Conservation (phyloP, 2,888 invertebrate species). For the Rotaria sp. region DNA sequence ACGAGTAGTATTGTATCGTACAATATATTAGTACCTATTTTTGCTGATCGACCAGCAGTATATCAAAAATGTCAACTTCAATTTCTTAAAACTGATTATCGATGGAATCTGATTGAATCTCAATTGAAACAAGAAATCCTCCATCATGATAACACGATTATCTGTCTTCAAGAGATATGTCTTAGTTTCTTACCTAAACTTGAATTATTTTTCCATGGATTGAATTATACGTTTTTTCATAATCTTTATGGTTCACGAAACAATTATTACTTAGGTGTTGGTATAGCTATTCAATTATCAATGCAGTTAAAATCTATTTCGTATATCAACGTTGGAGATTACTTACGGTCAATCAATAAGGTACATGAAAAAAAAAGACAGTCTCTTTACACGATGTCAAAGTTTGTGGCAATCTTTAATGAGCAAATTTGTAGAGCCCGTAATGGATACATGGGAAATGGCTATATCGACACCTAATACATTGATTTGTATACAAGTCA, state of each 20-base stretch:
- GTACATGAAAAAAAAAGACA: not conserved
- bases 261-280: not conserved
- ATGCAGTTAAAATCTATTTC: not conserved
- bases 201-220: not conserved
- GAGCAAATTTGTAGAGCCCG: not conserved
- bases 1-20: not conserved
- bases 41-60: not conserved
- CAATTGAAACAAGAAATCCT: not conserved
- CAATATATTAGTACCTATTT: not conserved
- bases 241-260: not conserved
- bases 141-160: not conserved
- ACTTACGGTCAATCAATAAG: not conserved
- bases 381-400: not conserved
- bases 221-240: too few species aligned
- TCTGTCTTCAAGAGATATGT: not conserved
- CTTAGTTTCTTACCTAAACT: not conserved
- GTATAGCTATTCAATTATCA: not conserved
- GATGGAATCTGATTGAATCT: not conserved
- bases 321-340: not conserved
- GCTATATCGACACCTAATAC: not conserved
- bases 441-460: not conserved
- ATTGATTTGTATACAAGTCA: not conserved
- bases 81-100: not conserved
- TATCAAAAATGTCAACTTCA: not conserved
- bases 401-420: not conserved